Evolutionary conservation across 1,140 invertebrate genomes (phyloP).

Genomic region (Cepaea nemoralis): DNA sequence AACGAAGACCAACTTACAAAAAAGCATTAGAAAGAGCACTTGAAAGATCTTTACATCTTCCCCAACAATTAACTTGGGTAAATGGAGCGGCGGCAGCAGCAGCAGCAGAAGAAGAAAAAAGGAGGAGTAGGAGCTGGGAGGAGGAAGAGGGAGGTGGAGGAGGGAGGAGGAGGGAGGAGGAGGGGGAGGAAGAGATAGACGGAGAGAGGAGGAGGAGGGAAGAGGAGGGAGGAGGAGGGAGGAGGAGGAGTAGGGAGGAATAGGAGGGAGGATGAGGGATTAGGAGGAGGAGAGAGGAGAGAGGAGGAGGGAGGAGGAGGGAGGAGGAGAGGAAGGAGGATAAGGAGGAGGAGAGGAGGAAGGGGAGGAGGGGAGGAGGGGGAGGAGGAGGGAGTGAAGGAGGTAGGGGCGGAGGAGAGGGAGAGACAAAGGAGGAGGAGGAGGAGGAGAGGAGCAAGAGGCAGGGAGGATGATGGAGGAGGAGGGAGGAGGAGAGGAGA

Average conservation of each 20-base stretch:
- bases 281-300: background rate
- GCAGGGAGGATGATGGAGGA: background rate
- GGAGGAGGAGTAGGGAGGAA: background rate
- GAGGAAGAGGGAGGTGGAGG: too few relatives aligned
- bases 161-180: background rate
- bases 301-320: background rate
- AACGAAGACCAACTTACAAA: too few relatives aligned
- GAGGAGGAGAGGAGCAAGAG: background rate
- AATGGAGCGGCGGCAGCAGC: too few relatives aligned
- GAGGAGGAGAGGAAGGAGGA: background rate
- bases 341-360: too few relatives aligned
- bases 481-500: background rate
- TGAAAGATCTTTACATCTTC: too few relatives aligned
- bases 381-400: background rate
- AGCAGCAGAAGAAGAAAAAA: too few relatives aligned
- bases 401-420: background rate
- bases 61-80: too few relatives aligned
- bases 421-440: background rate
- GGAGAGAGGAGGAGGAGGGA: background rate
- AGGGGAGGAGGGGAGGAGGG: background rate
- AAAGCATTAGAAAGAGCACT: too few relatives aligned
- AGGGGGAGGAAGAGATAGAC: background rate
- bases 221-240: background rate
- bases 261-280: background rate
- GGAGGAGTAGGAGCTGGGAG: too few relatives aligned